Conservation (phyloP, 2,888 invertebrate species). For the Acrobasis suavella region DNA sequence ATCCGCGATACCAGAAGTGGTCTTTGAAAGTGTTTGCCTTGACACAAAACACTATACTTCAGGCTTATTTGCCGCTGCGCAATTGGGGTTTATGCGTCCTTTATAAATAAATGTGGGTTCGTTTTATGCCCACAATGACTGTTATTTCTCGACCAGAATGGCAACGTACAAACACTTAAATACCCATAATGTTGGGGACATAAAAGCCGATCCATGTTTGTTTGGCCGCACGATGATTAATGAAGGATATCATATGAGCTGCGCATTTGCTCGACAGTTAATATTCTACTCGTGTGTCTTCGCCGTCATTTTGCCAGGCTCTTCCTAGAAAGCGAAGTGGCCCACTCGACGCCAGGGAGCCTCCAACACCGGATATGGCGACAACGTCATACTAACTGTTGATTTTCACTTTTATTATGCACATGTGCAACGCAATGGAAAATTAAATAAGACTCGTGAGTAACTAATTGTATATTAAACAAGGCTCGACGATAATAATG, state of each 20-base stretch:
- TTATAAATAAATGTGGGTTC: conserved; percentile 45
- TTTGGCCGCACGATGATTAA: conserved; percentile 44
- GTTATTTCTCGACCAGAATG: conserved; percentile 38
- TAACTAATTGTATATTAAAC: conserved; percentile 26
- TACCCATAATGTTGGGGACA: conserved; percentile 11
- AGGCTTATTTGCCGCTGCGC: conserved; percentile 41
- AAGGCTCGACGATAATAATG: conserved; percentile 23
- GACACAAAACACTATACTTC: conserved; percentile 52
- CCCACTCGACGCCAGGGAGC: conserved; percentile 60
- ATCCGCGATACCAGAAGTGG: conserved; percentile 20
- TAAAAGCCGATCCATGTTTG: conserved; percentile 24
- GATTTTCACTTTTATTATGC: conserved; percentile 73
- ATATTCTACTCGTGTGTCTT: conserved; percentile 55
- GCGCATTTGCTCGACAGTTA: conserved; percentile 51
- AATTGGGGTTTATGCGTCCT: conserved; percentile 46
- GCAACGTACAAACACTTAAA: conserved; percentile 31
- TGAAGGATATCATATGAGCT: conserved; percentile 48
- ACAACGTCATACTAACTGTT: conserved; percentile 58
- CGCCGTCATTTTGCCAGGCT: conserved; percentile 63
- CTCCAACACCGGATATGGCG: conserved; percentile 56
- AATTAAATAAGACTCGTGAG: conserved; percentile 28
- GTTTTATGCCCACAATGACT: conserved; percentile 41
- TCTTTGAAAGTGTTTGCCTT: conserved; percentile 58
- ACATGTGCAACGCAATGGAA: conserved; percentile 36
- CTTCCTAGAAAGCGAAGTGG: conserved; percentile 75